Conservation (phyloP, 2,797 vertebrate species). For the Iguana delicatissima region DNA sequence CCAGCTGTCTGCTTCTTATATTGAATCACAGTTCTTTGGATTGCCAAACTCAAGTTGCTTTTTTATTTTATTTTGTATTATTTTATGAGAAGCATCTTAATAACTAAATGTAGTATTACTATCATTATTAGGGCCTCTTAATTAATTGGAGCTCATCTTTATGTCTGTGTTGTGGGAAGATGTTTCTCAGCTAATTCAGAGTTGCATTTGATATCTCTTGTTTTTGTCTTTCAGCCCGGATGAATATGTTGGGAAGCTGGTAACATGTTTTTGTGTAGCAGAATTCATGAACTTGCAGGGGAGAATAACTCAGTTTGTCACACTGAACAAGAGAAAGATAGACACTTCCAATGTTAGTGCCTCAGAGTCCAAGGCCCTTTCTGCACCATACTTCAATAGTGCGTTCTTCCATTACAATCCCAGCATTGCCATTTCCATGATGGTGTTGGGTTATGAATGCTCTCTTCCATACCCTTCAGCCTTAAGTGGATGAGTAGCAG, state of each 20-base stretch:
- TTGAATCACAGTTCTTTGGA: background rate
- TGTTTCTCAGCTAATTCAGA: slow-evolving; percentile 13
- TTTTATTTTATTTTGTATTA: too few species aligned
- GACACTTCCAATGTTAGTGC: background rate
- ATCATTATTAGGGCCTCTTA: background rate
- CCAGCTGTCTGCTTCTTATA: background rate
- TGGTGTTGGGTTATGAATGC: too few species aligned
- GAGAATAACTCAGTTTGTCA: background rate
- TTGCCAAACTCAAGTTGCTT: background rate
- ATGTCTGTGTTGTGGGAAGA: background rate
- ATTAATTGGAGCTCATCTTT: background rate
- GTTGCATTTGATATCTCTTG: background rate
- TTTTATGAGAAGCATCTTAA: background rate
- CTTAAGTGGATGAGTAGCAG: too few species aligned
- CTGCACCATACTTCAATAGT: too few species aligned
- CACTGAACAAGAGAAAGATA: background rate
- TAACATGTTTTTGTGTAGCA: slow-evolving; percentile 7
- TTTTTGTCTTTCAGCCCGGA: background rate
- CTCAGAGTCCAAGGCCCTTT: too few species aligned
- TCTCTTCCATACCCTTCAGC: too few species aligned
- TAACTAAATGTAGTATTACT: background rate
- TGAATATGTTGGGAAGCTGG: background rate
- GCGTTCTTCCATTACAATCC: too few species aligned
- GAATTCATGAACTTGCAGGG: background rate
- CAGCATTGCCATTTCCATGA: too few species aligned